Percentiles rank a stretch among this genome's conserved stretches.
Conservation (phyloP, 2,888 invertebrate genomes). For the Temnothorax rugatulus region DNA sequence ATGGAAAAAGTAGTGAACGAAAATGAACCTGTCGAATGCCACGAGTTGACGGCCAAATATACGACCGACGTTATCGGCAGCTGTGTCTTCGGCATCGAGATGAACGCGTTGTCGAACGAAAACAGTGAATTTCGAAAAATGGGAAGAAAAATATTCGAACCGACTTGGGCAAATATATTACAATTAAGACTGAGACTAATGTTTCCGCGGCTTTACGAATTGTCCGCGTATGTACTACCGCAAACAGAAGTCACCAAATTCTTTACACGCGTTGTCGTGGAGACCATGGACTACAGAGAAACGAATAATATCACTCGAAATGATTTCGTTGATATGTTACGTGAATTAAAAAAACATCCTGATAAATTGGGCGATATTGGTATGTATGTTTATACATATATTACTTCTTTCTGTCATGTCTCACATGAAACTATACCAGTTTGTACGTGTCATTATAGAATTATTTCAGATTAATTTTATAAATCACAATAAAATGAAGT, state of each 20-base stretch:
- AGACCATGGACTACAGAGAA: slow-evolving; percentile 80
- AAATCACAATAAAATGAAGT: not conserved
- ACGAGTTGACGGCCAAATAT: slow-evolving; percentile 83
- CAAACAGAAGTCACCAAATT: slow-evolving; percentile 74
- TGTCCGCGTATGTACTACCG: slow-evolving; percentile 66
- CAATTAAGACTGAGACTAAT: slow-evolving; percentile 28
- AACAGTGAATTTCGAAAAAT: slow-evolving; percentile 54
- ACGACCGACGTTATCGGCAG: slow-evolving; percentile 86
- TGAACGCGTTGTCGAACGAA: slow-evolving; percentile 83
- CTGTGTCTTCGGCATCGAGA: slow-evolving; percentile 86
- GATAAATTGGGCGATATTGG: slow-evolving; percentile 22
- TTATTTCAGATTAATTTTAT: not conserved
- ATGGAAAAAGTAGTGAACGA: slow-evolving; percentile 67
- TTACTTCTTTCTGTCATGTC: not conserved
- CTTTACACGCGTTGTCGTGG: slow-evolving; percentile 77
- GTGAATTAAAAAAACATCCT: slow-evolving; percentile 74
- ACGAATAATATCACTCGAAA: slow-evolving; percentile 81
- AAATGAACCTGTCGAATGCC: not conserved
- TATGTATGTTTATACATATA: not conserved
- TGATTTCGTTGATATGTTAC: slow-evolving; percentile 85
- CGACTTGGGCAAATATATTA: not conserved
- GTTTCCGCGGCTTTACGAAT: slow-evolving; percentile 71
- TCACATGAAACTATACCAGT: not conserved
- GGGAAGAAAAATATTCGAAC: not conserved
- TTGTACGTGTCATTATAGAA: not conserved